phyloP scores from a whole-genome alignment of 2,797 vertebrate species.

The Fratercula arctica region DNA sequence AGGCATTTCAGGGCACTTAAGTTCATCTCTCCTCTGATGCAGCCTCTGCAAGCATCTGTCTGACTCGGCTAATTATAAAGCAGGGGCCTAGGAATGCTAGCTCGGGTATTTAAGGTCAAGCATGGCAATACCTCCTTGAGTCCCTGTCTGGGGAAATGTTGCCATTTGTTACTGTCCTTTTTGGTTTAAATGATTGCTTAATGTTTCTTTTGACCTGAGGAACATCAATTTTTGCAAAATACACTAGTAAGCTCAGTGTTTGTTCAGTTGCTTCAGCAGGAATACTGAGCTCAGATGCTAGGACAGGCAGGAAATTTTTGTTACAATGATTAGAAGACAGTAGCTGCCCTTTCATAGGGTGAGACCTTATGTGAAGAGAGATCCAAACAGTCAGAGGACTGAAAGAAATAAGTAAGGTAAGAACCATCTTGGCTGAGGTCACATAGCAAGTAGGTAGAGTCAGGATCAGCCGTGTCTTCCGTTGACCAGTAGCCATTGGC shows the following conservation, averaged over 20 bases:
- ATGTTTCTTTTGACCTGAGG: neutral
- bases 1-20: neutral
- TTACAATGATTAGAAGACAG: neutral
- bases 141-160: neutral
- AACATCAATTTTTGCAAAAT: neutral
- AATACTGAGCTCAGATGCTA: neutral
- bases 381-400: neutral
- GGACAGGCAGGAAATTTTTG: neutral
- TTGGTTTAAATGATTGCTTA: neutral
- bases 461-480: neutral
- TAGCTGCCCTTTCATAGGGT: neutral
- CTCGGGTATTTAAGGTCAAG: conserved; percentile 17
- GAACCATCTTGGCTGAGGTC: neutral
- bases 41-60: neutral
- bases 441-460: neutral
- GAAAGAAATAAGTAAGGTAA: neutral
- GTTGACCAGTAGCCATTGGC: neutral
- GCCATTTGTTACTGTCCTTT: neutral
- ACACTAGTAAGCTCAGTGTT: neutral
- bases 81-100: neutral
- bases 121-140: neutral
- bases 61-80: neutral
- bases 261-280: conserved; percentile 1
- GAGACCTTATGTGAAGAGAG: neutral
- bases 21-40: neutral